A percentile compares a stretch with the other conserved stretches of the same genome.
Conservation (phyloP, 2,797 vertebrate genomes). For the Rhincodon typus region DNA sequence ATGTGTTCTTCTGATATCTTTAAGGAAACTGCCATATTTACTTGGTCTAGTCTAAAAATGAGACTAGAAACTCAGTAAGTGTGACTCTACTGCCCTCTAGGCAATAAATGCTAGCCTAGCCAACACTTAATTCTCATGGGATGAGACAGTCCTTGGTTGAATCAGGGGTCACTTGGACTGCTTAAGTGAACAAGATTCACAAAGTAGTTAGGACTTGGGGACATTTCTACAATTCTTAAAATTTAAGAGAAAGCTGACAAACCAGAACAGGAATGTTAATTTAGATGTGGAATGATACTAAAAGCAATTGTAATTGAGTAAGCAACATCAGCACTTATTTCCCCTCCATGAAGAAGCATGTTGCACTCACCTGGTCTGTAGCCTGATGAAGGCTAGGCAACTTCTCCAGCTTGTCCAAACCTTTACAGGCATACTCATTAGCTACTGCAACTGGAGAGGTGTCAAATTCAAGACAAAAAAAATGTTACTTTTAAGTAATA, state of each 20-base stretch:
- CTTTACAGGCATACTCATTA: slow-evolving; percentile 33
- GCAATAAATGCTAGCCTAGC: no score
- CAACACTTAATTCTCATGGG: no score
- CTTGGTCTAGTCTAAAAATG: no score
- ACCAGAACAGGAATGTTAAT: background rate
- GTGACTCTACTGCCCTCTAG: no score
- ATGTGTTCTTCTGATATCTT: no score
- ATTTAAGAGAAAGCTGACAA: background rate
- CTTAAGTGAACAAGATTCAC: background rate
- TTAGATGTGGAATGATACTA: background rate
- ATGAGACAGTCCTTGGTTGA: background rate
- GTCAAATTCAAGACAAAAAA: background rate
- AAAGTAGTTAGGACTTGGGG: background rate
- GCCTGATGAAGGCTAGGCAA: slow-evolving; percentile 39
- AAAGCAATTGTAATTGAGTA: background rate
- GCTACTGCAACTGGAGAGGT: slow-evolving; percentile 16
- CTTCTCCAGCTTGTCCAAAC: slow-evolving; percentile 39
- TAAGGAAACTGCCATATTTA: no score
- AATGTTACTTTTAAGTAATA: no score
- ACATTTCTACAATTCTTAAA: no score
- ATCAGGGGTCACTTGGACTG: background rate
- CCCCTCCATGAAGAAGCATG: background rate
- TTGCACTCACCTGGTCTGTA: slow-evolving; percentile 39
- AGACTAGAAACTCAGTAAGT: no score
- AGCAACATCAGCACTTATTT: background rate